A percentile compares a stretch with the other conserved stretches of the same genome.
Evolutionary conservation across 2,888 invertebrate species (phyloP).

Genomic region (Cetonia aurata): DNA sequence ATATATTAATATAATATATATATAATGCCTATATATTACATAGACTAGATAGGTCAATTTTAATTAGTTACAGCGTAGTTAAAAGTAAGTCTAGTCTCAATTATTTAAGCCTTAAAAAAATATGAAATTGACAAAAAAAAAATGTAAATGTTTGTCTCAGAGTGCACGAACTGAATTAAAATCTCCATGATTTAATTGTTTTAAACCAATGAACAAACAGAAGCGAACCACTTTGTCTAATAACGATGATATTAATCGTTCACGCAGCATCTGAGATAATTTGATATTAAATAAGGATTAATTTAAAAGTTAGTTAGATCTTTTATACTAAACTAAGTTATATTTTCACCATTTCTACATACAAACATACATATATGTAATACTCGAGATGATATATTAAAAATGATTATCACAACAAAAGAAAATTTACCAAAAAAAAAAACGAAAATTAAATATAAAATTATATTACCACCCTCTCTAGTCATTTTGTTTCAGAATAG

Average conservation of each 20-base stretch:
- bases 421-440: background rate
- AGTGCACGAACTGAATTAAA: background rate
- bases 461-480: background rate
- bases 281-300: slow-evolving; percentile 20
- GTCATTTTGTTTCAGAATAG: background rate
- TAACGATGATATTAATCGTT: too few species aligned
- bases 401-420: too few species aligned
- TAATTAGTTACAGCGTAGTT: slow-evolving; percentile 47
- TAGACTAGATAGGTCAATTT: slow-evolving; percentile 50
- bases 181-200: background rate
- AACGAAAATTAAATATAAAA: too few species aligned
- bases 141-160: slow-evolving; percentile 45
- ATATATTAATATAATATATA: slow-evolving; percentile 8
- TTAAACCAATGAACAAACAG: background rate
- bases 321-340: slow-evolving; percentile 32
- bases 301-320: slow-evolving; percentile 17
- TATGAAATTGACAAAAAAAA: background rate
- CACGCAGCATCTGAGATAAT: background rate
- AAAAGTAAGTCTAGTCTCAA: slow-evolving; percentile 50
- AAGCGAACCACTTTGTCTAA: too few species aligned
- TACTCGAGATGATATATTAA: slow-evolving; percentile 3
- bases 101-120: slow-evolving; percentile 37
- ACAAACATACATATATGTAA: background rate
- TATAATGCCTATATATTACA: slow-evolving; percentile 30
- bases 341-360: slow-evolving; percentile 33